phyloP scores from a whole-genome alignment of 2,888 invertebrate genomes.

The Drosophila flavopinicola region DNA sequence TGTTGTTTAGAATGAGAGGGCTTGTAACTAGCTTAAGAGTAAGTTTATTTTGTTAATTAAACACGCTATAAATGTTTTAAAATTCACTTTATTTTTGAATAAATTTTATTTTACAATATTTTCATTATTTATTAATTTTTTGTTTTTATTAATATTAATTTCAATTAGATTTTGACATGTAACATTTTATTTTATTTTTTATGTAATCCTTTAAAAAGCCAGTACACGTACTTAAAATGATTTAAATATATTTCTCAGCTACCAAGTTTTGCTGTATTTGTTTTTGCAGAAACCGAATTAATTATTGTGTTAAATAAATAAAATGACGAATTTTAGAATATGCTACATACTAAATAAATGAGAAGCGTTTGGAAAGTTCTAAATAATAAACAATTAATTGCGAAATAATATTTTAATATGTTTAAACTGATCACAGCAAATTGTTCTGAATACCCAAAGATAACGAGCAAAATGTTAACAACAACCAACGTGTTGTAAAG shows the following conservation, averaged over 20 bases:
- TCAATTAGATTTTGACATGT: constrained; percentile 47
- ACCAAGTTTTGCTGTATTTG: constrained; percentile 18
- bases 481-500: constrained; percentile 19
- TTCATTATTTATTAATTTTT: constrained; percentile 24
- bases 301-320: constrained; percentile 51
- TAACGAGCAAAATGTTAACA: constrained; percentile 29
- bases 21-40: not conserved
- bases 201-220: constrained; percentile 38
- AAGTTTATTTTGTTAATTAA: not conserved
- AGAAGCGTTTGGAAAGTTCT: constrained; percentile 35
- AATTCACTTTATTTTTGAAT: constrained; percentile 65
- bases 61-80: constrained; percentile 29
- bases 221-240: constrained; percentile 33
- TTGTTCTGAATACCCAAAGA: constrained; percentile 66
- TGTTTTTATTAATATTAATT: constrained; percentile 15
- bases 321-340: constrained; percentile 26
- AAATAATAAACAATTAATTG: constrained; percentile 32
- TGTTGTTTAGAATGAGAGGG: not conserved
- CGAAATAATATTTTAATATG: constrained; percentile 44
- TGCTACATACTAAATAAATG: constrained; percentile 65
- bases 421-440: constrained; percentile 77
- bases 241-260: constrained; percentile 14
- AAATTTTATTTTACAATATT: constrained; percentile 63
- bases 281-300: constrained; percentile 11
- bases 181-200: constrained; percentile 38